These are phyloP conservation scores for Micromys minutus DNA, from an alignment of 2,113 vertebrate genomes.

Conservation along the genomic window DNA sequence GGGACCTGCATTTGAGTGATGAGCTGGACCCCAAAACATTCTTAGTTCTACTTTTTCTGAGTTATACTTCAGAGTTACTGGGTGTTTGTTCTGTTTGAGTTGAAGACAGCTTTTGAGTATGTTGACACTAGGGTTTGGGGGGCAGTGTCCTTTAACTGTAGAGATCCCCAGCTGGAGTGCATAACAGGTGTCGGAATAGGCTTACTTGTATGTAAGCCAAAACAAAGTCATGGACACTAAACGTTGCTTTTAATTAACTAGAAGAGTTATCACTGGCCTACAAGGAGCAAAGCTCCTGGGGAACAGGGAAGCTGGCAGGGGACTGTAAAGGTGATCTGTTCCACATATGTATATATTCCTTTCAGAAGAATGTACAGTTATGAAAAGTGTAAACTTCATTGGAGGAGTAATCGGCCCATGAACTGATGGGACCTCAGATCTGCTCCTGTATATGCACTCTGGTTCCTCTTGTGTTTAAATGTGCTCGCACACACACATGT, in stretches of 20 bases:
- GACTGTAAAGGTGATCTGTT: background rate
- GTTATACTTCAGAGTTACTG: background rate
- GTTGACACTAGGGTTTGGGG: background rate
- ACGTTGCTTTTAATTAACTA: conserved; percentile 18
- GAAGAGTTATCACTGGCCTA: background rate
- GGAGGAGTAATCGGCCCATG: background rate
- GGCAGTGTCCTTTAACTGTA: background rate
- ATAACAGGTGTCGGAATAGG: background rate
- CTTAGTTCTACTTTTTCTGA: background rate
- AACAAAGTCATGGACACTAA: background rate
- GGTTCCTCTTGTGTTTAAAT: background rate
- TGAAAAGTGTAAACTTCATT: background rate
- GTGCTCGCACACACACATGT: background rate
- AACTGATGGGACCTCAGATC: background rate
- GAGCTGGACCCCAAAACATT: background rate
- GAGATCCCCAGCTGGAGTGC: background rate
- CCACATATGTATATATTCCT: background rate
- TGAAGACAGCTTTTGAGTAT: conserved; percentile 19
- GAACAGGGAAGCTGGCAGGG: background rate
- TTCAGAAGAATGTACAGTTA: background rate
- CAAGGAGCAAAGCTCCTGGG: background rate
- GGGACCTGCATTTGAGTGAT: background rate
- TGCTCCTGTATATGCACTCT: background rate
- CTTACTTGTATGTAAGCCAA: conserved; percentile 9
- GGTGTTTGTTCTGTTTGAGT: background rate